These are phyloP conservation scores for Trichopoda pennipes DNA, from an alignment of 2,888 invertebrate genomes.

Conservation along the genomic window DNA sequence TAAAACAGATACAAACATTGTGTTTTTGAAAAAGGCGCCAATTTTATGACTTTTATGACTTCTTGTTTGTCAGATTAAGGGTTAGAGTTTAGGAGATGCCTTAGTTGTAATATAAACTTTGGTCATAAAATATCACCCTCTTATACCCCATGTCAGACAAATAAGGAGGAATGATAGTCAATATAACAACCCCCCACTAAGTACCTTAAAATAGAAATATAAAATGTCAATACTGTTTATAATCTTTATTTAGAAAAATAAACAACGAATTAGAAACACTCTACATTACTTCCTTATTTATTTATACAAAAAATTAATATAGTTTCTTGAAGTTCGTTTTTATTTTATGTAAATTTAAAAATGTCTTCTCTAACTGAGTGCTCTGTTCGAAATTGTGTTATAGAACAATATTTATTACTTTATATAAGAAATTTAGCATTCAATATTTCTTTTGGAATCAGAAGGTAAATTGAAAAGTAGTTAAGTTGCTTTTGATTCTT, in stretches of 20 bases:
- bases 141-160: background rate
- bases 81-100: background rate
- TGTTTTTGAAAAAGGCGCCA: conserved; percentile 49
- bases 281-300: background rate
- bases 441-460: too few species aligned
- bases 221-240: conserved; percentile 26
- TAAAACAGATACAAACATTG: conserved; percentile 10
- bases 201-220: conserved; percentile 10
- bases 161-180: background rate
- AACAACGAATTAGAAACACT: conserved; percentile 40
- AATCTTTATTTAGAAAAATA: background rate
- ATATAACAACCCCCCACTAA: conserved; percentile 28
- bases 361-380: too few species aligned
- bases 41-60: conserved; percentile 50
- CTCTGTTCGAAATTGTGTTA: too few species aligned
- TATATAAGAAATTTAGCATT: too few species aligned
- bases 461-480: too few species aligned
- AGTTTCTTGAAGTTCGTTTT: too few species aligned
- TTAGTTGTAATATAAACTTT: conserved; percentile 22
- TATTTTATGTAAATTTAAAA: too few species aligned
- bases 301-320: too few species aligned
- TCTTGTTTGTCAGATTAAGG: conserved; percentile 9
- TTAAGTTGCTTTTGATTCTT: too few species aligned
- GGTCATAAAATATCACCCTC: conserved; percentile 20
- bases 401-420: too few species aligned